Evolutionary conservation across 37 sponge, comb jelly and placozoan genomes (phyloP).

Genomic region (Chondrilla cf. caribensis): DNA sequence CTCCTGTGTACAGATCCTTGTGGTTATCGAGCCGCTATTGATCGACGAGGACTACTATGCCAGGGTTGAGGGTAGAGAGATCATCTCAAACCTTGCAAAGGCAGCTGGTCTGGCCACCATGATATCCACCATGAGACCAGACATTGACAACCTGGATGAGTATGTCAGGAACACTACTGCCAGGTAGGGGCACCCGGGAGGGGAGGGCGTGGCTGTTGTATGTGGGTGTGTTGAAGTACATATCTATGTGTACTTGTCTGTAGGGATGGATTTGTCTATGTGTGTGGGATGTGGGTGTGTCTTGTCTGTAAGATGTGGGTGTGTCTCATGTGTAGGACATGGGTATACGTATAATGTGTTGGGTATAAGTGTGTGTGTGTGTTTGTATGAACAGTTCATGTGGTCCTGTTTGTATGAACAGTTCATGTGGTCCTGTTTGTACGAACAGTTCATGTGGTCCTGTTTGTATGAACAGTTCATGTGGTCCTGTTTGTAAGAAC

Average conservation of each 20-base stretch:
- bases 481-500: too few relatives aligned
- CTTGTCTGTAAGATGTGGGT: too few relatives aligned
- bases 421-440: too few relatives aligned
- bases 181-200: constrained; percentile 33
- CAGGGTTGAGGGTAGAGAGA: constrained; percentile 97
- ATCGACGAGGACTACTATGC: constrained; percentile 99
- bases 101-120: constrained; percentile 98
- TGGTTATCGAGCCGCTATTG: constrained; percentile 96
- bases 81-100: constrained; percentile 99
- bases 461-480: too few relatives aligned
- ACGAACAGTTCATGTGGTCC: too few relatives aligned
- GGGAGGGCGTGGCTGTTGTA: background rate
- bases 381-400: too few relatives aligned
- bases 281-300: too few relatives aligned
- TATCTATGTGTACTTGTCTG: background rate
- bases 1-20: constrained; percentile 73
- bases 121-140: constrained; percentile 99
- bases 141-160: constrained; percentile 99
- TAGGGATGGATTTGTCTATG: too few relatives aligned
- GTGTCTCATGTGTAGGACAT: too few relatives aligned
- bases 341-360: too few relatives aligned
- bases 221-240: background rate
- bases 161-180: constrained; percentile 99
- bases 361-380: too few relatives aligned
- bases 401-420: too few relatives aligned